Percentiles rank a stretch among this genome's conserved stretches.
Evolutionary conservation across 2,797 vertebrate species (phyloP).

Genomic region (Stomatorhinus walkeri): DNA sequence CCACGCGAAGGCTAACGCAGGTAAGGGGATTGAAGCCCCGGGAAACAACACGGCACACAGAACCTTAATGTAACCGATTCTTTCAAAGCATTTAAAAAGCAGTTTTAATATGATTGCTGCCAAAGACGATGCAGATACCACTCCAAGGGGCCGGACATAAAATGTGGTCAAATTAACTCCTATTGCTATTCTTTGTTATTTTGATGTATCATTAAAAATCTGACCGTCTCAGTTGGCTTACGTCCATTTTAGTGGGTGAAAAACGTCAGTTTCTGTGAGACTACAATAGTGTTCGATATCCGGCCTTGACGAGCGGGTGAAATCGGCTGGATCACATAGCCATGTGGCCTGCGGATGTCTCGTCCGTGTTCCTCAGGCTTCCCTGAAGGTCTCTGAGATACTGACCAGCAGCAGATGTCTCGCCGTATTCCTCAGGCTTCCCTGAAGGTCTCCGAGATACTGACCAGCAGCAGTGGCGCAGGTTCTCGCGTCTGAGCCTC

Average conservation of each 20-base stretch:
- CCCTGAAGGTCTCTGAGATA: slow-evolving; percentile 2
- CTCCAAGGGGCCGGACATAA: background rate
- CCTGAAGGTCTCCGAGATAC: background rate
- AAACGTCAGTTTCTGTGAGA: background rate
- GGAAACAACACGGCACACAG: background rate
- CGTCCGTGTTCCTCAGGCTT: background rate
- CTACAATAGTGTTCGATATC: background rate
- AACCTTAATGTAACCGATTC: background rate
- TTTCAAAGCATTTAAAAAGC: background rate
- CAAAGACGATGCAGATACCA: background rate
- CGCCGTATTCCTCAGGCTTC: no score
- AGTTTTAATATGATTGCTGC: background rate
- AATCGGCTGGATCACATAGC: background rate
- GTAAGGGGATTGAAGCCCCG: background rate
- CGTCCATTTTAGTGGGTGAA: background rate
- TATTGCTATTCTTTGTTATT: background rate
- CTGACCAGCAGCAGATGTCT: background rate
- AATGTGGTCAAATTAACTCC: background rate
- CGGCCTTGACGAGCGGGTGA: background rate
- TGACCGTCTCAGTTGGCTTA: background rate
- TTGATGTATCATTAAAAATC: background rate
- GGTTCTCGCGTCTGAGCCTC: background rate
- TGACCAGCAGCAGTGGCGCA: background rate
- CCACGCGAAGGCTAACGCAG: background rate
- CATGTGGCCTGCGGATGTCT: background rate